These are phyloP conservation scores for Trogon surrucura DNA, from an alignment of 2,113 vertebrate genomes.

Conservation along the genomic window DNA sequence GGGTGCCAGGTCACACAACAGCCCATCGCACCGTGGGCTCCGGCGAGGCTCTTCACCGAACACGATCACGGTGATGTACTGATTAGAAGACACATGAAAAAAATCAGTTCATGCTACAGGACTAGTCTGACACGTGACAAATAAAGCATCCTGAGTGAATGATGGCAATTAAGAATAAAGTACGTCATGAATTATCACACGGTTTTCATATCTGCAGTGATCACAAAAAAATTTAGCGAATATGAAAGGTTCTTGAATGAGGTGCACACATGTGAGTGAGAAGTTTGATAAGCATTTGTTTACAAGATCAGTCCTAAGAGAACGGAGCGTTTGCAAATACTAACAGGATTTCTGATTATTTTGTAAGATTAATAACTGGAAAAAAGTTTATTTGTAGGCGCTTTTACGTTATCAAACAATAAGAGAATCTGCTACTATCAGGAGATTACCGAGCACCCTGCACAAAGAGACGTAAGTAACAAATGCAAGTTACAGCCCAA, in stretches of 20 bases:
- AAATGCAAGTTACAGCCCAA: constrained; percentile 76
- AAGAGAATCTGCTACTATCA: constrained; percentile 83
- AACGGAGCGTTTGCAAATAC: background rate
- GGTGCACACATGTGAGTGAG: background rate
- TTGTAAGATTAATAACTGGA: background rate
- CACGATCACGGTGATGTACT: background rate
- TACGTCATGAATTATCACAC: background rate
- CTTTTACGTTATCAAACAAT: constrained; percentile 86
- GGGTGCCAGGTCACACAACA: background rate
- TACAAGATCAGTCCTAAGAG: background rate
- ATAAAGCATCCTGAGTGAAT: background rate
- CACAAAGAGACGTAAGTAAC: constrained; percentile 86
- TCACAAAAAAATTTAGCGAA: background rate
- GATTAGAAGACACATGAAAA: background rate
- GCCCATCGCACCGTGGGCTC: background rate
- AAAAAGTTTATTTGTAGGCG: constrained; percentile 64
- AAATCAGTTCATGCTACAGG: background rate
- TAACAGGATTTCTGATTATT: background rate
- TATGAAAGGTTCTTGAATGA: background rate
- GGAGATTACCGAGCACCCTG: constrained; percentile 79
- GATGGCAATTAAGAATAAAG: background rate
- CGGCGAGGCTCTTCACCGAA: background rate
- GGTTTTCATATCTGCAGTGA: background rate
- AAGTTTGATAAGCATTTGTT: background rate
- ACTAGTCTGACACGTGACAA: background rate